Conservation (phyloP, 2,888 invertebrate species). For the Bellardia bayeri region DNA sequence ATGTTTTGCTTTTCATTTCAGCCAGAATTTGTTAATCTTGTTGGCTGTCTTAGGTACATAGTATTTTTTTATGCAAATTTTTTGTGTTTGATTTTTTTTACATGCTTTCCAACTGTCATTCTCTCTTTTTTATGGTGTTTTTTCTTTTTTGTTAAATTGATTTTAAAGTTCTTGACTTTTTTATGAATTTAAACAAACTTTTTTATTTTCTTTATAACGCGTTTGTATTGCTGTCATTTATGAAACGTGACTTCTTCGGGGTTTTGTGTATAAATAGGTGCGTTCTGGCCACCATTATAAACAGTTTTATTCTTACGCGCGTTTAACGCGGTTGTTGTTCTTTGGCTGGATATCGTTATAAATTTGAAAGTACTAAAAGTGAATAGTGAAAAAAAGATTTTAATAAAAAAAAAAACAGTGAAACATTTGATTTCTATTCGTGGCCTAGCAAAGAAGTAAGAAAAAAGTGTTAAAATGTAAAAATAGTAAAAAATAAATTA, state of each 20-base stretch:
- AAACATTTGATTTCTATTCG: conserved; percentile 12
- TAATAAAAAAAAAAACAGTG: conserved; percentile 10
- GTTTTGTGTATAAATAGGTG: conserved; percentile 79
- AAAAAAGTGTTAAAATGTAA: conserved; percentile 38
- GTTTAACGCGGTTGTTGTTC: conserved; percentile 67
- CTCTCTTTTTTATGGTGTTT: conserved; percentile 21
- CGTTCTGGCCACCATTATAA: conserved; percentile 75
- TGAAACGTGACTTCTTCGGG: conserved; percentile 67
- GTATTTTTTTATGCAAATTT: conserved; percentile 44
- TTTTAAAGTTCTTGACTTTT: conserved; percentile 67
- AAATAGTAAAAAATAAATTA: conserved; percentile 14
- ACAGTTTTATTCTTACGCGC: conserved; percentile 79
- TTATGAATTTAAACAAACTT: conserved; percentile 53
- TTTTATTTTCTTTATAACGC: conserved; percentile 71
- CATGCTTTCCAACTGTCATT: conserved; percentile 62
- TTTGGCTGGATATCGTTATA: conserved; percentile 13
- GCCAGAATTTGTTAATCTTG: conserved; percentile 31
- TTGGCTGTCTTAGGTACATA: not conserved
- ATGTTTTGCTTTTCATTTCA: conserved; percentile 42
- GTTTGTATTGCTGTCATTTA: conserved; percentile 63
- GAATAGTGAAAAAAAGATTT: conserved; percentile 16
- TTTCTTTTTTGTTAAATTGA: conserved; percentile 30
- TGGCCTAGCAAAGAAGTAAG: conserved; percentile 45
- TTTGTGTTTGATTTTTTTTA: not conserved
- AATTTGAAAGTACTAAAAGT: conserved; percentile 19